Percentiles rank a stretch among this genome's conserved stretches.
Conservation (phyloP, 2,113 vertebrate species). For the Gallinago media region DNA sequence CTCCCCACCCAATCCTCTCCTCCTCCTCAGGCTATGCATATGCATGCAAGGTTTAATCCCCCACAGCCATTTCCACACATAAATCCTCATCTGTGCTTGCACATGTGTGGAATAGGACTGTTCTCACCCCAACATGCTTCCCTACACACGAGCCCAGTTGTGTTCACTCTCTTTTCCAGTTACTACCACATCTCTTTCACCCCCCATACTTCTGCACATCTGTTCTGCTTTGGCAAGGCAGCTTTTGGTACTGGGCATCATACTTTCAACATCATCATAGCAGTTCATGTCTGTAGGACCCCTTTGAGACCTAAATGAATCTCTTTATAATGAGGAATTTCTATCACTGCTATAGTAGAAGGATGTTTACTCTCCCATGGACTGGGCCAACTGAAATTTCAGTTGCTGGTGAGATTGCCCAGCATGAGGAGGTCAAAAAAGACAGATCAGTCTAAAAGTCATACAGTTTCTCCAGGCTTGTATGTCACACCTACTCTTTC, state of each 20-base stretch:
- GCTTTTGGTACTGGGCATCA: background rate
- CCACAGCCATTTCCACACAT: background rate
- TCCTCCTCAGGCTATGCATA: background rate
- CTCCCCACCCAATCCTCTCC: background rate
- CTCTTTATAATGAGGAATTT: background rate
- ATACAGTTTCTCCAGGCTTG: background rate
- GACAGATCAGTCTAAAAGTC: background rate
- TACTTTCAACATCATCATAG: background rate
- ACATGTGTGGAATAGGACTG: background rate
- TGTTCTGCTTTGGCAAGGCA: background rate
- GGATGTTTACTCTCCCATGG: background rate
- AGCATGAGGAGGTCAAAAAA: background rate
- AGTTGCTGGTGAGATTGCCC: background rate
- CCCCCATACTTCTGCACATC: background rate
- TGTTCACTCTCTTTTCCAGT: background rate
- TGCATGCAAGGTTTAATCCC: background rate
- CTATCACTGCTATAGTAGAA: background rate
- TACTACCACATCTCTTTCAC: background rate
- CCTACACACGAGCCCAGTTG: background rate
- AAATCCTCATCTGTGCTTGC: background rate
- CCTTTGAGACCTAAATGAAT: background rate
- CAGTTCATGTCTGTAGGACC: background rate
- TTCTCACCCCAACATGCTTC: background rate
- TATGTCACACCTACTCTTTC: background rate
- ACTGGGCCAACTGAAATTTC: background rate